Evolutionary conservation across 2,113 vertebrate species (phyloP).

Genomic region (Notothenia rossii): DNA sequence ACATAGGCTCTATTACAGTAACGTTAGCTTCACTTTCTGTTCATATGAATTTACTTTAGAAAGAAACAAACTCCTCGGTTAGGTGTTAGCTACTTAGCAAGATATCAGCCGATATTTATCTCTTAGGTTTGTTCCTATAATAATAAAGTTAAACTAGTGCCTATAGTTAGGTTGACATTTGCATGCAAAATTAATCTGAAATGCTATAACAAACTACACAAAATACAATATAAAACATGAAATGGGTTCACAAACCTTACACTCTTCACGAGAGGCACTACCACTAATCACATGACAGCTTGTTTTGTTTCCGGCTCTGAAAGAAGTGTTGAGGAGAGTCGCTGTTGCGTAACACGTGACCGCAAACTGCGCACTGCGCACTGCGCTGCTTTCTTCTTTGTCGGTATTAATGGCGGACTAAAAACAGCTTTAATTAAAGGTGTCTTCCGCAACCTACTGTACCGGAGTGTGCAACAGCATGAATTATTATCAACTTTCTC

Average conservation of each 20-base stretch:
- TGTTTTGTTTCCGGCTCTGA: slow-evolving; percentile 42
- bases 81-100: slow-evolving; percentile 5
- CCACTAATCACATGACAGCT: slow-evolving; percentile 52
- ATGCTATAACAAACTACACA: not conserved
- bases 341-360: not conserved
- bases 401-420: too few species aligned
- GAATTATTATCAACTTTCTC: too few species aligned
- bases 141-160: not conserved
- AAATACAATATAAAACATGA: fast-evolving
- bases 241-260: not conserved
- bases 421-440: too few species aligned
- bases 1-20: not conserved
- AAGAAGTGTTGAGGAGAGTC: not conserved
- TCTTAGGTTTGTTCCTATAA: not conserved
- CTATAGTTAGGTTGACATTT: not conserved
- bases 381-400: not conserved
- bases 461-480: too few species aligned
- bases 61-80: too few species aligned
- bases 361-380: too few species aligned
- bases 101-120: not conserved
- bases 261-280: not conserved
- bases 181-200: not conserved
- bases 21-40: not conserved
- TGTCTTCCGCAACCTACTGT: too few species aligned
- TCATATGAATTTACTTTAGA: too few species aligned